Evolutionary conservation across 2,113 vertebrate species (phyloP), one percentile per base, ranked within the genome.

Genomic region (Hipposideros armiger): DNA sequence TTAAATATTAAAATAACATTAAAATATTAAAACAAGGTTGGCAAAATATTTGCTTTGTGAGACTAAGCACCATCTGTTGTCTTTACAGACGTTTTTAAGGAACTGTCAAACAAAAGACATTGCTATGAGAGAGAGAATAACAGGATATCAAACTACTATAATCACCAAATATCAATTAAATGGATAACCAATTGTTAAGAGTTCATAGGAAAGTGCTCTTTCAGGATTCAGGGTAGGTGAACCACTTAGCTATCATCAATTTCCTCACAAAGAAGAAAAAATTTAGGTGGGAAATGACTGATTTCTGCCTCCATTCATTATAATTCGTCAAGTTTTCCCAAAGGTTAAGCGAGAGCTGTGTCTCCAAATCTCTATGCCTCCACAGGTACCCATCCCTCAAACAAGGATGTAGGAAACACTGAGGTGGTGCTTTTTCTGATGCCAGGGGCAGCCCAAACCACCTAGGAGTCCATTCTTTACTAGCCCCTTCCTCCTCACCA

Each of bases 1-100:
- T 66, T 77, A 62, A 83, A 42, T 58, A 90, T 70, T 90, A 91
- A 94, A 96, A 93, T 89, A 90, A 80, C 13, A 66, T 30, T 87
- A 72, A 72, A 93, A 45, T 78, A 90, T 28, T 80, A 87, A 86
- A 91, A 89, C 19, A 69, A 76, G 32, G 36, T 24, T 87, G 56
- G 64, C 36, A 80, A 10, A 83, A 15, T 54, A 76, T 85, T 52
- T 91, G 30, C 50, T 93, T 94, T 92, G 28, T 92, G 56, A 4
- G 52, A 81, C 36, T 77, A 86, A 92, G 50, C 1, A 54, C 45
- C 52, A 92, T 47, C 40, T 96, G 32, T 15, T 93, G 24, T 77
- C 60, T 93, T 69, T 84, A 95, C 56, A 83, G 92, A 91, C 26
- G 9, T 74, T 74, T 66, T 54, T 64, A 89, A 93, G 47, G 13